Conservation (phyloP, 2,888 invertebrate species). For the Morinoia aosen region DNA sequence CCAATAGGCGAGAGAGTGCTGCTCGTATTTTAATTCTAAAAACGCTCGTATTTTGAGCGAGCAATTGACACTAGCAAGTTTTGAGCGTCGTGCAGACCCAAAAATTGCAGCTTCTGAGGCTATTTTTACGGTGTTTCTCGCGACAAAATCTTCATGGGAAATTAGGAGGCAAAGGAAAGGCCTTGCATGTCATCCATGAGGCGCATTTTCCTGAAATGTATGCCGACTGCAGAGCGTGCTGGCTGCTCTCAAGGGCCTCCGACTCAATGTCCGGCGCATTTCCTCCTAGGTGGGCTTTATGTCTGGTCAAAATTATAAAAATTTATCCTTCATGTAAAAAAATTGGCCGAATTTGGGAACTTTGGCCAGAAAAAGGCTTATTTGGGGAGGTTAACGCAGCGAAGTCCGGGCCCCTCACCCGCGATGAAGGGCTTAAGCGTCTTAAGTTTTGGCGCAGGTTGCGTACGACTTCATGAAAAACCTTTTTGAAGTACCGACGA, state of each 20-base stretch:
- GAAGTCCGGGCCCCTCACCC: neutral
- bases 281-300: no score
- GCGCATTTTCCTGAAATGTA: neutral
- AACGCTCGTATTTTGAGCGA: neutral
- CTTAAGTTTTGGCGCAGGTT: neutral
- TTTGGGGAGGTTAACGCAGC: no score
- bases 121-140: neutral
- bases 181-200: neutral
- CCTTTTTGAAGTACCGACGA: neutral
- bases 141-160: neutral
- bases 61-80: neutral
- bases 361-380: no score
- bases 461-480: neutral
- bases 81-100: neutral
- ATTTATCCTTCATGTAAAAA: no score
- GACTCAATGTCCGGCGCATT: neutral
- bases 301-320: no score
- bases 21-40: neutral
- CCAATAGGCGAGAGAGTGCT: neutral
- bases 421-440: neutral
- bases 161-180: neutral
- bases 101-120: neutral
- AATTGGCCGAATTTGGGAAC: no score
- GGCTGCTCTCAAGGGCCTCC: neutral
- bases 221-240: neutral